Evolutionary conservation across 1,140 invertebrate species (phyloP).

Genomic region (Caenorhabditis briggsae): DNA sequence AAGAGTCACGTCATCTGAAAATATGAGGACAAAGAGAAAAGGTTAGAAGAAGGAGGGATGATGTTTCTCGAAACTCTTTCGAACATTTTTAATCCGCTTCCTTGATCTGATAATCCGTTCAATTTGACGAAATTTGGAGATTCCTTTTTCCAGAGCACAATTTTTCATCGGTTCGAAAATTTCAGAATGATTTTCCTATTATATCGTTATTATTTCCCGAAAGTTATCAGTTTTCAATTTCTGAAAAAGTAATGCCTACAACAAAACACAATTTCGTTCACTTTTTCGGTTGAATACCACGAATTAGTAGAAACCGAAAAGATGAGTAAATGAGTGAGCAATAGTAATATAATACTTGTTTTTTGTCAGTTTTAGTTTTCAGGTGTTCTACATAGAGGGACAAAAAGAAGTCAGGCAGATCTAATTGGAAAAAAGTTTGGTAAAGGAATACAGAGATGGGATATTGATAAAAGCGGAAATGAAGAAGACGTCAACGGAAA

Average conservation of each 20-base stretch:
- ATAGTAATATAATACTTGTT: constrained; percentile 28
- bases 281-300: neutral
- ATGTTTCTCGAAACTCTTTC: neutral
- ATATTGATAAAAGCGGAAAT: no score
- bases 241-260: neutral
- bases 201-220: no score
- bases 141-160: no score
- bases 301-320: neutral
- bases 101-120: neutral
- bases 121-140: no score
- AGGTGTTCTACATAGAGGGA: neutral
- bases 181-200: no score
- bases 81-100: neutral
- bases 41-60: neutral
- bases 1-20: neutral
- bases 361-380: neutral
- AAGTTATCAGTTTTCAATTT: neutral
- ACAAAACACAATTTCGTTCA: neutral
- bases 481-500: no score
- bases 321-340: neutral
- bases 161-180: no score
- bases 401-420: neutral
- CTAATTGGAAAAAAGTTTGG: no score
- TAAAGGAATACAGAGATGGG: no score
- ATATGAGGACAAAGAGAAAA: neutral